Conservation (phyloP, 2,113 vertebrate species). For the Toxostoma redivivum region DNA sequence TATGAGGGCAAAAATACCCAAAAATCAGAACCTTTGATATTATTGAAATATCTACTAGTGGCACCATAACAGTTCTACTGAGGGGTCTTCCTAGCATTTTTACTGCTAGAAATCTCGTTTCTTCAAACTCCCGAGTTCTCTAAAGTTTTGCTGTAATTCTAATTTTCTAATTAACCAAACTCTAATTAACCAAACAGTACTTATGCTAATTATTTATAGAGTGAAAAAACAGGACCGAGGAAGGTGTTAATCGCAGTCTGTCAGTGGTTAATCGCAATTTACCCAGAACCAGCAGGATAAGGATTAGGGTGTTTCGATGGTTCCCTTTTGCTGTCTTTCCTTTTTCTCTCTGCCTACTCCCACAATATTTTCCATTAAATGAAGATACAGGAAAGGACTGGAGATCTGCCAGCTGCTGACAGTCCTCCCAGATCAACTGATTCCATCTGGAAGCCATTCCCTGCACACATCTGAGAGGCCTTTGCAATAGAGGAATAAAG, state of each 20-base stretch:
- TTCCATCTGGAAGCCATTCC: not conserved
- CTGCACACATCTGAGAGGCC: not conserved
- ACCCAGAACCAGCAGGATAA: not conserved
- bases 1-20: accelerated
- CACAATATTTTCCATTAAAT: not conserved
- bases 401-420: not conserved
- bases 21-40: not conserved
- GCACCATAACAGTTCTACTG: not conserved
- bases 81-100: not conserved
- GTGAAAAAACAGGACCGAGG: not conserved
- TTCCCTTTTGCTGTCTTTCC: not conserved
- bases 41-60: not conserved
- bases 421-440: not conserved
- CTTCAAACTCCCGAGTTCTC: not conserved
- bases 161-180: not conserved
- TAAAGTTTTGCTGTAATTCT: not conserved
- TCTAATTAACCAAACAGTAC: not conserved
- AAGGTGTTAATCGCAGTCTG: not conserved
- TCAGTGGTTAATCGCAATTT: not conserved
- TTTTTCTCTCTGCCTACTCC: not conserved
- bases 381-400: not conserved
- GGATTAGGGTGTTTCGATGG: not conserved
- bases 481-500: not conserved
- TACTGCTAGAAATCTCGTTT: not conserved
- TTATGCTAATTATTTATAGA: not conserved